phyloP scores from a whole-genome alignment of 23 tunicate genomes.

The Halocynthia aurantium region DNA sequence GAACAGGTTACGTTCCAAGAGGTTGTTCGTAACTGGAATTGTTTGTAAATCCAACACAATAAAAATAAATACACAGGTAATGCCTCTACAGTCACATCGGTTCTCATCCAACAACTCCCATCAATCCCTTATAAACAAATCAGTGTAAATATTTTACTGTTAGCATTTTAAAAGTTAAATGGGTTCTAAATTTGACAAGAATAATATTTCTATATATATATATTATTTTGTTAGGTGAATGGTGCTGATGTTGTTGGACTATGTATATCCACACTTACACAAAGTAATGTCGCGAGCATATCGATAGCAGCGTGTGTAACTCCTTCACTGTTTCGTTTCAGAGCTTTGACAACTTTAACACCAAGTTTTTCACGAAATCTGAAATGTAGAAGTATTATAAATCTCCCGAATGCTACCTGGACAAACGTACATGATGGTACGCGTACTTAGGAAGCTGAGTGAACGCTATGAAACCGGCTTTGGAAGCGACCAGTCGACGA shows the following conservation, averaged over 20 bases:
- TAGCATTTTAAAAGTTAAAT: too few species aligned
- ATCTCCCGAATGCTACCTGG: neutral
- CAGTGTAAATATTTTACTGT: too few species aligned
- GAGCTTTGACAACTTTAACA: conserved; percentile 80
- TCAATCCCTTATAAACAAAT: too few species aligned
- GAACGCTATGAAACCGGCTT: conserved; percentile 91
- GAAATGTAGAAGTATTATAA: neutral
- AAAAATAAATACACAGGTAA: too few species aligned
- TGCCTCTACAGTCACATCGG: too few species aligned
- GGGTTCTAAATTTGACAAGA: too few species aligned
- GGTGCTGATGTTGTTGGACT: neutral
- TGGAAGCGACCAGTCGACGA: conserved; percentile 84
- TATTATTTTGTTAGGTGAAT: neutral
- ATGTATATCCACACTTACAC: conserved; percentile 47
- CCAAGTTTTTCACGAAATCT: conserved; percentile 89
- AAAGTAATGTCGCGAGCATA: conserved; percentile 67
- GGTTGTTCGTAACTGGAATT: too few species aligned
- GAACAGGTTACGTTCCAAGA: too few species aligned
- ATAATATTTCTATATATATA: neutral
- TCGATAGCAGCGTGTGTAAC: conserved; percentile 94
- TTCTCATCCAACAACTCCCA: too few species aligned
- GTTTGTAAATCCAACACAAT: too few species aligned
- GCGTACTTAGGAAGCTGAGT: conserved; percentile 68
- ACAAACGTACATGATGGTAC: neutral
- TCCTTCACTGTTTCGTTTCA: conserved; percentile 80